These are phyloP conservation scores for Orthosia gracilis DNA, from an alignment of 2,888 invertebrate species.

Conservation along the genomic window DNA sequence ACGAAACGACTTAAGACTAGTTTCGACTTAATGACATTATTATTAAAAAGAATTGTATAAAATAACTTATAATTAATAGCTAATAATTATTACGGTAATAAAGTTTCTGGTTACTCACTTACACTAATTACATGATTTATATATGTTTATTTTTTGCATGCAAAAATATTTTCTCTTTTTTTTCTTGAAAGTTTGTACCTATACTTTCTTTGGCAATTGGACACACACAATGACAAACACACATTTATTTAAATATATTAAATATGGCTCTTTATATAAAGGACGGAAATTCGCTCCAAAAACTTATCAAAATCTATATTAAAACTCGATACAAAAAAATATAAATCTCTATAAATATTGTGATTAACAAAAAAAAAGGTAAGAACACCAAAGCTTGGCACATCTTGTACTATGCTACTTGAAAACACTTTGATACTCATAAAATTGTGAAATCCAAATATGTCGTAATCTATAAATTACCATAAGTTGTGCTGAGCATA, in stretches of 20 bases:
- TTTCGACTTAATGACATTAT: slow-evolving; percentile 77
- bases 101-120: slow-evolving; percentile 61
- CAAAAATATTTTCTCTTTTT: slow-evolving; percentile 76
- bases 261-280: slow-evolving; percentile 76
- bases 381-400: slow-evolving; percentile 65
- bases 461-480: slow-evolving; percentile 62
- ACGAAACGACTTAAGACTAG: slow-evolving; percentile 84
- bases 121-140: slow-evolving; percentile 60
- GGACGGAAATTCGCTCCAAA: slow-evolving; percentile 79
- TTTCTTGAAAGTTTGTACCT: slow-evolving; percentile 80
- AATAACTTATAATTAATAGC: slow-evolving; percentile 75
- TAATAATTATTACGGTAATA: slow-evolving; percentile 63
- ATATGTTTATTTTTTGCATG: slow-evolving; percentile 79
- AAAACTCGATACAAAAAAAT: slow-evolving; percentile 57
- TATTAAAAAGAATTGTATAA: slow-evolving; percentile 71
- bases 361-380: slow-evolving; percentile 55
- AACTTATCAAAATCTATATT: slow-evolving; percentile 54
- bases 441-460: slow-evolving; percentile 59
- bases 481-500: slow-evolving; percentile 64
- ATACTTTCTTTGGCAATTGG: slow-evolving; percentile 87
- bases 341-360: slow-evolving; percentile 56
- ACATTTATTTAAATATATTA: slow-evolving; percentile 68
- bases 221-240: slow-evolving; percentile 75
- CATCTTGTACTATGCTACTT: slow-evolving; percentile 50
- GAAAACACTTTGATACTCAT: slow-evolving; percentile 38